Evolutionary conservation across 1,140 invertebrate species (phyloP).

Genomic region (Drosophila erecta): DNA sequence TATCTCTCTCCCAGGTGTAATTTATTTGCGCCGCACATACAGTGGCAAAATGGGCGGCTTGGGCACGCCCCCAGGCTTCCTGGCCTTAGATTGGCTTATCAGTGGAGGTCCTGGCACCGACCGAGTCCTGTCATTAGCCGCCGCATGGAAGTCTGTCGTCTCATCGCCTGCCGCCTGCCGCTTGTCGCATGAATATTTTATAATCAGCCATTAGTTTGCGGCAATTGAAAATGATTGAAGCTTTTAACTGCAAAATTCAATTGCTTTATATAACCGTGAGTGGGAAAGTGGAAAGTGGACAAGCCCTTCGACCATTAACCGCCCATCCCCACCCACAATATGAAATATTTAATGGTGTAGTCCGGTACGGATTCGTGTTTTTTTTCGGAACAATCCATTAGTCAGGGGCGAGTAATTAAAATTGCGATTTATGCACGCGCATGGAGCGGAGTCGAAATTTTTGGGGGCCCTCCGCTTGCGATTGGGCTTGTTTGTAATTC

Average conservation of each 20-base stretch:
- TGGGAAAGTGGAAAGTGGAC: background rate
- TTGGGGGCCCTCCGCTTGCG: slow-evolving; percentile 21
- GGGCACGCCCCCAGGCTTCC: slow-evolving; percentile 36
- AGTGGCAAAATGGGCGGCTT: slow-evolving; percentile 19
- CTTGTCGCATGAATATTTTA: slow-evolving; percentile 82
- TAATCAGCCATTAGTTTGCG: slow-evolving; percentile 81
- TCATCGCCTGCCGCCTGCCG: slow-evolving; percentile 42
- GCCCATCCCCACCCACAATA: slow-evolving; percentile 14
- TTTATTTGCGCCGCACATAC: slow-evolving; percentile 54
- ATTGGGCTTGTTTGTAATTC: slow-evolving; percentile 82
- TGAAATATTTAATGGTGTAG: slow-evolving; percentile 71
- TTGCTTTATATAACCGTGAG: slow-evolving; percentile 57
- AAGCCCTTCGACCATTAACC: background rate
- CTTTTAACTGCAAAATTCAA: slow-evolving; percentile 83
- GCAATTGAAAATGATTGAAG: slow-evolving; percentile 83
- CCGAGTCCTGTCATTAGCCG: slow-evolving; percentile 55
- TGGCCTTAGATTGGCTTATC: slow-evolving; percentile 68
- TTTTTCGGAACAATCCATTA: slow-evolving; percentile 68
- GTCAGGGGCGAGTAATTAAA: slow-evolving; percentile 77
- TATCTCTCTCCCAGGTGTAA: slow-evolving; percentile 49
- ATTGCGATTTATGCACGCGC: slow-evolving; percentile 79
- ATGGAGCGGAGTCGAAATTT: slow-evolving; percentile 19
- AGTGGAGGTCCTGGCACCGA: slow-evolving; percentile 2
- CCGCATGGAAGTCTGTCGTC: slow-evolving; percentile 32
- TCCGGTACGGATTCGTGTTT: slow-evolving; percentile 18